Evolutionary conservation across 2,888 invertebrate species (phyloP).

Genomic region (Tridacna gigas): DNA sequence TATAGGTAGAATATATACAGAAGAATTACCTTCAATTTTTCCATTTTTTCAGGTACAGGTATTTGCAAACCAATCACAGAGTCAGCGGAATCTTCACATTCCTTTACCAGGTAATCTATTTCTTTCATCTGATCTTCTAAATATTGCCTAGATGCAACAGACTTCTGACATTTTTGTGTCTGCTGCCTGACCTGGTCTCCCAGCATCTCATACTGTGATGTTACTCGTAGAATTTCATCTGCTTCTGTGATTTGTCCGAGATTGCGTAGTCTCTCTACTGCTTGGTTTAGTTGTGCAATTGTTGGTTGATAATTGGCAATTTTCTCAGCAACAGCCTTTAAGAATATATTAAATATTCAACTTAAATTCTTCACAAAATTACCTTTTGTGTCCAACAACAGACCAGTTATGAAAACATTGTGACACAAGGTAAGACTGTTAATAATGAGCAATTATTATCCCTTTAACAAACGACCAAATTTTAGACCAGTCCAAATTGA

Average conservation of each 20-base stretch:
- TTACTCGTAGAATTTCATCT: conserved; percentile 91
- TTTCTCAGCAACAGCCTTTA: conserved; percentile 80
- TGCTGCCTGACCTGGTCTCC: conserved; percentile 93
- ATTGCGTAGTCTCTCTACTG: conserved; percentile 89
- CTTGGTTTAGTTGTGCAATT: conserved; percentile 73
- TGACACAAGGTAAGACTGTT: too few species aligned
- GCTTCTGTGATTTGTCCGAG: conserved; percentile 87
- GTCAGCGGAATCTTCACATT: conserved; percentile 73
- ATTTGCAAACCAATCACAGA: conserved; percentile 70
- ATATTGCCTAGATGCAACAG: conserved; percentile 93
- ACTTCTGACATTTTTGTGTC: conserved; percentile 88
- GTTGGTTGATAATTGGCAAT: conserved; percentile 76
- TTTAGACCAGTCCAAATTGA: too few species aligned
- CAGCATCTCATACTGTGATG: conserved; percentile 93
- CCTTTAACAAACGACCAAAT: too few species aligned
- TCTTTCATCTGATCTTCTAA: conserved; percentile 89
- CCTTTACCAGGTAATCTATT: conserved; percentile 69
- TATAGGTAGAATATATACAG: too few species aligned
- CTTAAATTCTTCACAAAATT: too few species aligned
- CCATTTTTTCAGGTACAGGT: conserved; percentile 74
- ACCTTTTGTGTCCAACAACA: too few species aligned
- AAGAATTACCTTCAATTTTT: conserved; percentile 75
- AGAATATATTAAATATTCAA: not conserved
- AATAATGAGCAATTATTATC: too few species aligned
- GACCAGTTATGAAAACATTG: too few species aligned